Conservation (phyloP, 2,113 vertebrate genomes). For the Sus scrofa region DNA sequence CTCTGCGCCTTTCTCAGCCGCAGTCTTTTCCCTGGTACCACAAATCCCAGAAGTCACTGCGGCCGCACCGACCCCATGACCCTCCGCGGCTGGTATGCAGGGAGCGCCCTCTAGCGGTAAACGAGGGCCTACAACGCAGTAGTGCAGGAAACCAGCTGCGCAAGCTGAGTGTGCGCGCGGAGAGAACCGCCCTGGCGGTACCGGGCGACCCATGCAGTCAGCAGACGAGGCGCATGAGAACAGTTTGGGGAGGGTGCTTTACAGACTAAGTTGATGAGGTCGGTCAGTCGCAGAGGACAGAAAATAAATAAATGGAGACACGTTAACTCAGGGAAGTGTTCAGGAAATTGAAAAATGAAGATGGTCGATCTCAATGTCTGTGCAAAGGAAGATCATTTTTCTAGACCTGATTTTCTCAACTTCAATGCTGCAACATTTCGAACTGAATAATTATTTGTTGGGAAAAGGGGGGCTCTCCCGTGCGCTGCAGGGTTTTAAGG, state of each 20-base stretch:
- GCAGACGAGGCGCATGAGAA: rapidly evolving
- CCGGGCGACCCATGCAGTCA: rapidly evolving
- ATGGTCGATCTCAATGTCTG: neutral
- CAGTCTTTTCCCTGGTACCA: neutral
- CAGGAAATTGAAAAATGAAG: neutral
- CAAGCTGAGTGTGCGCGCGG: rapidly evolving
- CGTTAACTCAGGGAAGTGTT: neutral
- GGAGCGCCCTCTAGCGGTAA: neutral
- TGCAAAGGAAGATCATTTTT: neutral
- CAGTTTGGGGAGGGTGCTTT: no score
- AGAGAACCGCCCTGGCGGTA: rapidly evolving
- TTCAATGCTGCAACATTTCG: neutral
- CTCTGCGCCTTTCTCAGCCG: neutral
- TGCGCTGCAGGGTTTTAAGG: neutral
- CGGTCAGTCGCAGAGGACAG: neutral
- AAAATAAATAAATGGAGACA: neutral
- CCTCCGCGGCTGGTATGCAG: neutral
- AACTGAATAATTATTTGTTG: neutral
- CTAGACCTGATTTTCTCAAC: neutral
- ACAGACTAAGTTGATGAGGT: neutral
- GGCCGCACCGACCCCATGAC: neutral
- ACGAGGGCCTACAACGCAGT: no score
- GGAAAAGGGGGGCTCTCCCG: neutral
- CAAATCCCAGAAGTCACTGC: conserved; percentile 57
- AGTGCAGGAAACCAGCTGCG: neutral